phyloP scores from a whole-genome alignment of 2,113 vertebrate genomes.

The Lophura nycthemera region DNA sequence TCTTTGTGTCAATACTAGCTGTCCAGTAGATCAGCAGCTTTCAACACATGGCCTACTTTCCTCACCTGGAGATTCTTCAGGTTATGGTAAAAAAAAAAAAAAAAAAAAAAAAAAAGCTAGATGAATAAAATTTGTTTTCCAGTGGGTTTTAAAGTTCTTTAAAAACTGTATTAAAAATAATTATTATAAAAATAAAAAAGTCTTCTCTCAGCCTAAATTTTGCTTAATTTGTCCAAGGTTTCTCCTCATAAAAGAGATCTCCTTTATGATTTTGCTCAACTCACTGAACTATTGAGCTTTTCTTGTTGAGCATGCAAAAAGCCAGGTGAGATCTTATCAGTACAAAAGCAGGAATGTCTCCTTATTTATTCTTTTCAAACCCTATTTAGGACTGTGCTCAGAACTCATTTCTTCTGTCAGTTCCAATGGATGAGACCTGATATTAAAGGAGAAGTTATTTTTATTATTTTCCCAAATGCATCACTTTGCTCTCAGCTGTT shows the following conservation, averaged over 20 bases:
- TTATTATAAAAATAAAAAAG: too few relatives aligned
- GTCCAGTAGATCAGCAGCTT: neutral
- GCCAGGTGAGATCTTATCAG: neutral
- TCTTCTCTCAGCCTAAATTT: neutral
- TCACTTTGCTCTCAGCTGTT: neutral
- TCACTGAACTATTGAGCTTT: neutral
- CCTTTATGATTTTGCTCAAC: neutral
- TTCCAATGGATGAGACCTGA: neutral
- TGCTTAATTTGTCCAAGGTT: neutral
- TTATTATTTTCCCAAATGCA: neutral
- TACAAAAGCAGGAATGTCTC: neutral
- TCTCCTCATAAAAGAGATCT: neutral
- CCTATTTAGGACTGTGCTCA: neutral
- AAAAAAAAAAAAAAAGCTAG: neutral
- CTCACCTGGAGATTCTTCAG: neutral
- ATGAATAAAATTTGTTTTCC: neutral
- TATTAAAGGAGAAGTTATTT: neutral
- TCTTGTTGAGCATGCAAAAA: neutral
- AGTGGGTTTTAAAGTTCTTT: neutral
- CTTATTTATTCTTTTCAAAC: neutral
- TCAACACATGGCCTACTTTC: neutral
- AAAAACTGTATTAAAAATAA: neutral
- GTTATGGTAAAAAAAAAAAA: neutral
- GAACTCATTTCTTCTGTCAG: neutral
- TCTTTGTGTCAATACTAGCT: neutral